A percentile compares a stretch with the other conserved stretches of the same genome.
phyloP scores from a whole-genome alignment of 2,888 invertebrate genomes.

The Cephus pulcher region DNA sequence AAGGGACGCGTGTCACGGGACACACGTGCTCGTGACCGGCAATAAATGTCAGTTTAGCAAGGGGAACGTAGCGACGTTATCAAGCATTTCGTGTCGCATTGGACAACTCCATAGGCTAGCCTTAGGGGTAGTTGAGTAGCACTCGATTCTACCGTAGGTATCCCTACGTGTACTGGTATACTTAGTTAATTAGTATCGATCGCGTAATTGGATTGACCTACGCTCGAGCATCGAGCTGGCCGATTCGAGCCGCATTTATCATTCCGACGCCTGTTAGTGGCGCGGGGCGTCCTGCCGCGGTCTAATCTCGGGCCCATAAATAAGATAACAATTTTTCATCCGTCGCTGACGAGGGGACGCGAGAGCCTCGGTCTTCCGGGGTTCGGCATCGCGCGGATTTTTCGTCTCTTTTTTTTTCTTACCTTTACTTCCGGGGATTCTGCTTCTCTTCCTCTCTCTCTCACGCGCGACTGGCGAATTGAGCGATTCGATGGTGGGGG shows the following conservation, averaged over 20 bases:
- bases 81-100: background rate
- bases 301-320: constrained; percentile 59
- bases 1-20: background rate
- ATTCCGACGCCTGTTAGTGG: constrained; percentile 48
- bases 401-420: background rate
- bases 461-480: constrained; percentile 23
- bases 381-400: background rate
- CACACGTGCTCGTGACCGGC: background rate
- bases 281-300: constrained; percentile 39
- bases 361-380: background rate
- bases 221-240: constrained; percentile 22
- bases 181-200: constrained; percentile 25
- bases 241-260: constrained; percentile 40
- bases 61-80: constrained; percentile 2
- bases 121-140: background rate
- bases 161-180: background rate
- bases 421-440: background rate
- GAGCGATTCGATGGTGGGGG: constrained; percentile 8
- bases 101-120: constrained; percentile 4
- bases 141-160: background rate
- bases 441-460: background rate
- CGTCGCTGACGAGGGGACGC: constrained; percentile 28
- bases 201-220: constrained; percentile 24
- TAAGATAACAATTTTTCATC: constrained; percentile 64
- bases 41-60: constrained; percentile 5